Evolutionary conservation across 2,888 invertebrate genomes (phyloP), one percentile per base, ranked within the genome.

Genomic region (Dryadula phaetusa): DNA sequence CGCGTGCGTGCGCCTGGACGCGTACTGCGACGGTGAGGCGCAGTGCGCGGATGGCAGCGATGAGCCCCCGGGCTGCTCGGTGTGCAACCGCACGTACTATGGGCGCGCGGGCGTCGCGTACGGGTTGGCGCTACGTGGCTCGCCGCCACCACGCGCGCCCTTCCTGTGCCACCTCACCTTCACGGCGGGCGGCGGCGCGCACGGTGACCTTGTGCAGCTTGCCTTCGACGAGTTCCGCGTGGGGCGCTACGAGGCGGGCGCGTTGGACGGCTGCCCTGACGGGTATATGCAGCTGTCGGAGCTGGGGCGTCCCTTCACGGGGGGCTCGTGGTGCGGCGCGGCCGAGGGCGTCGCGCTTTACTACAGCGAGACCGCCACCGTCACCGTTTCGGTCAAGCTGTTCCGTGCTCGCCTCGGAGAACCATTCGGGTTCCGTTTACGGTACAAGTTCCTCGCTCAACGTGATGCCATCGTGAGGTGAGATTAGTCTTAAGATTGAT

Each of bases 141-240:
- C 96, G 62, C 95, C 95, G 79, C 94, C 96, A 62, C 95, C 95
- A 79, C 94, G 96, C 76, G 94, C 97, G 79, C 98, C 98, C 40
- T 97, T 97, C 89, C 94, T 97, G 72, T 98, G 98, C 88, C 97
- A 97, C 88, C 94, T 98, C 80, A 98, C 97, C 75, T 98, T 98
- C 92, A 97, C 97, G 79, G 98, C 98, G 81, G 97, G 97, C 82
- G 97, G 98, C 74, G 96, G 95, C 81, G 95, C 95, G 78, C 96
- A 97, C 88, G 98, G 98, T 67, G 98, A 98, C 88, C 95, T 98
- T 75, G 97, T 98, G 70, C 97, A 97, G 94, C 93, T 97, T 67
- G 95, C 97, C 74, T 97, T 98, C 94, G 97, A 98, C 84, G 96
- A 96, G 80, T 97, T 98, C 92, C 96, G 96, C 81, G 95, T 98